Evolutionary conservation across 2,113 vertebrate genomes (phyloP).

Genomic region (Alectura lathami): DNA sequence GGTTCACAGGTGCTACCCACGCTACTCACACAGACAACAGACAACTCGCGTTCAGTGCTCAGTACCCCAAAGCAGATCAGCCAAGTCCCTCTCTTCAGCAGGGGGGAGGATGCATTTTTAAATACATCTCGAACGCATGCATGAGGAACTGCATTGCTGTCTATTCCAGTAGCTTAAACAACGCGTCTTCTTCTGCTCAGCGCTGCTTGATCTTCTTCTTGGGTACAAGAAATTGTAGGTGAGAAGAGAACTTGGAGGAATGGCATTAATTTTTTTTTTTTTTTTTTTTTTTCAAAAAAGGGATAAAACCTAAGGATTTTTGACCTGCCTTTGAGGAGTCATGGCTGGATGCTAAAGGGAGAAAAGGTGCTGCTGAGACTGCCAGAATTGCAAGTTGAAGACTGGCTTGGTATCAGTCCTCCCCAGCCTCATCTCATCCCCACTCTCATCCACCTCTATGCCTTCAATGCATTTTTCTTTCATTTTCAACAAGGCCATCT

Average conservation of each 20-base stretch:
- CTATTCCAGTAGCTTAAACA: neutral
- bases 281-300: too few relatives aligned
- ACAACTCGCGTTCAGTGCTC: slow-evolving; percentile 22
- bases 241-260: neutral
- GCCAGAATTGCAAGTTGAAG: neutral
- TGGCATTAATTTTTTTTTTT: neutral
- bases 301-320: neutral
- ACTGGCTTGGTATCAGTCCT: neutral
- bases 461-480: neutral
- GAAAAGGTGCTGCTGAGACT: neutral
- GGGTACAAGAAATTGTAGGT: neutral
- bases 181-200: neutral
- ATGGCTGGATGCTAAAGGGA: neutral
- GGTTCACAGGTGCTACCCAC: slow-evolving; percentile 55
- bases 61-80: slow-evolving; percentile 48
- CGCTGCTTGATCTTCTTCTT: neutral
- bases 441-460: neutral
- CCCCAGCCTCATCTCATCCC: neutral
- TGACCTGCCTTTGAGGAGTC: neutral
- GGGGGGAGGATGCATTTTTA: slow-evolving; percentile 14
- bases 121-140: neutral
- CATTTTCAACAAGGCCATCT: neutral
- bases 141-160: neutral
- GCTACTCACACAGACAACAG: slow-evolving; percentile 16
- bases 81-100: slow-evolving; percentile 17